Evolutionary conservation across 2,113 vertebrate genomes (phyloP), one percentile per base, ranked within the genome.

Genomic region (Brienomyrus brachyistius): DNA sequence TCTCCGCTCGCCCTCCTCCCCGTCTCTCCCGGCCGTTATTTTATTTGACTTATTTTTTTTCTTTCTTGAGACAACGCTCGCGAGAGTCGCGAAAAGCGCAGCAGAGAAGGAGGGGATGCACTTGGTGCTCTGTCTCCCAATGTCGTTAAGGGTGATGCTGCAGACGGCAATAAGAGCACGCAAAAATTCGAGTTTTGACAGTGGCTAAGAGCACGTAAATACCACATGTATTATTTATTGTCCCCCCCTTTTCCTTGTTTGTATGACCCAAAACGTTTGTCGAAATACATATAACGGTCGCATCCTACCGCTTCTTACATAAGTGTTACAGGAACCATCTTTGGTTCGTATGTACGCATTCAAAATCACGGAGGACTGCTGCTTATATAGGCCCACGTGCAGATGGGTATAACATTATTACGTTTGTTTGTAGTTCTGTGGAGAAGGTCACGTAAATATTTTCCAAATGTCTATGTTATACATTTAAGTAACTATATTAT

Each of bases 81-180:
- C 95, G 95, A 96, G 95, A 95, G 10, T 89, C 23, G 59, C 43
- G 88, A 27, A 47, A 40, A n/a, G 35, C 45, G 84, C 31, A 52
- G 56, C 9, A 54, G 7, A 82, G 54, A 48, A 50, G 47, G 43
- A 40, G 48, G 77, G 43, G 50, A n/a, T 13, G 40, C 52, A 10
- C 19, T 45, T 66, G 87, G 35, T 62, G 15, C 87, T 66, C 27
- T 17, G 51, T 17, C 82, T 84, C 54, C 40, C 21, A 31, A n/a
- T 45, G 56, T 62, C 50, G 48, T 59, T 59, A 45, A 40, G 51
- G 27, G 51, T 43, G 56, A 43, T 88, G 35, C 87, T 66, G 40
- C 52, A 23, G 86, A 27, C 6, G 6, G 9, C 31, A 15, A 27
- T 43, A 45, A 47, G 5, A 31, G 62, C n/a, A 19, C 19, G 40